Percentiles rank a stretch among this genome's conserved stretches.
Evolutionary conservation across 2,888 invertebrate species (phyloP).

Genomic region (Mesochorus sp.): DNA sequence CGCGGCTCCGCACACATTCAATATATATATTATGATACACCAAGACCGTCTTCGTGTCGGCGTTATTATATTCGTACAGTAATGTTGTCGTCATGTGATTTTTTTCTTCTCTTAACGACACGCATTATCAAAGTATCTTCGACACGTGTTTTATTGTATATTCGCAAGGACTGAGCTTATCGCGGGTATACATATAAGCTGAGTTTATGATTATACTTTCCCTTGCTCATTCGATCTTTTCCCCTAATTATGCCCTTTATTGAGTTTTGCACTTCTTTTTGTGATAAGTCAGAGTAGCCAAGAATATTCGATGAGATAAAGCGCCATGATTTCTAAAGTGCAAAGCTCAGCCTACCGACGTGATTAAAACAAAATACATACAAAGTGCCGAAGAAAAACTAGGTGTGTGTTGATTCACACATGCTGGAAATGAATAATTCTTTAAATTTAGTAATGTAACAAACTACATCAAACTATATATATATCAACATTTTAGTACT

Average conservation of each 20-base stretch:
- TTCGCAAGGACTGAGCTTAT: conserved; percentile 27
- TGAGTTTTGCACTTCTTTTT: conserved; percentile 3
- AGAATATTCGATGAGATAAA: conserved; percentile 5
- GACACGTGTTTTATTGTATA: conserved; percentile 73
- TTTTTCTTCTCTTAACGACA: conserved; percentile 16
- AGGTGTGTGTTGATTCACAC: too few relatives aligned
- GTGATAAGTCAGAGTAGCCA: background rate
- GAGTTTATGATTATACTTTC: background rate
- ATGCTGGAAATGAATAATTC: too few relatives aligned
- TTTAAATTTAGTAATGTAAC: too few relatives aligned
- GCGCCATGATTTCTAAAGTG: background rate
- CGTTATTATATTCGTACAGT: background rate
- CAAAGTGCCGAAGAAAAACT: background rate
- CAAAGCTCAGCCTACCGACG: background rate
- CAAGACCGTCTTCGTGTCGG: background rate
- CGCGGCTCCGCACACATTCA: background rate
- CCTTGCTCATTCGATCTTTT: background rate
- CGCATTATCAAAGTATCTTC: conserved; percentile 72
- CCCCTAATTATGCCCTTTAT: background rate
- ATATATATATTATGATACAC: conserved; percentile 2
- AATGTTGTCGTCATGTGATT: background rate
- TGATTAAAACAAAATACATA: background rate
- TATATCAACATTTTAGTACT: too few relatives aligned
- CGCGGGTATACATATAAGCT: too few relatives aligned
- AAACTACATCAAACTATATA: too few relatives aligned